These are phyloP conservation scores for Bicyclus anynana DNA, from an alignment of 1,140 invertebrate genomes.

Conservation along the genomic window DNA sequence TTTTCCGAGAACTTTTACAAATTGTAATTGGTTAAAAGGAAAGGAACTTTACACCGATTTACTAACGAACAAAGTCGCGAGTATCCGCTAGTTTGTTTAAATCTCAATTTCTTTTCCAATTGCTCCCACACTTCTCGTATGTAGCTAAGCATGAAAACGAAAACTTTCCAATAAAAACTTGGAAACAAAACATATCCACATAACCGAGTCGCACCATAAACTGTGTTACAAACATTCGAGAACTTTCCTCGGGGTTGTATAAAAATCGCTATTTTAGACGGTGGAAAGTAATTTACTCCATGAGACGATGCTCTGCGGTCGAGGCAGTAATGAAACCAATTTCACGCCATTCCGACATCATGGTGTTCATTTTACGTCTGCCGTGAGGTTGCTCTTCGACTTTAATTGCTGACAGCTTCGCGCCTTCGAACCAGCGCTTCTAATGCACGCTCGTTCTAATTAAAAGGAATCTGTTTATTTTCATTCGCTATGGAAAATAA, in stretches of 20 bases:
- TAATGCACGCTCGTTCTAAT: constrained; percentile 1
- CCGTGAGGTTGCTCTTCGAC: constrained; percentile 5
- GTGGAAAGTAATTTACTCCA: constrained; percentile 9
- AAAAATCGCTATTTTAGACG: constrained; percentile 6
- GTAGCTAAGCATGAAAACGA: too few relatives aligned
- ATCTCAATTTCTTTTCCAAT: too few relatives aligned
- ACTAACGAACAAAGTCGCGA: too few relatives aligned
- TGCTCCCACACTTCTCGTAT: too few relatives aligned
- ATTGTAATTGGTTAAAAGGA: too few relatives aligned
- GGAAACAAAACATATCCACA: not conserved
- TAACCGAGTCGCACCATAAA: not conserved
- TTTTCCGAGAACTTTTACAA: too few relatives aligned
- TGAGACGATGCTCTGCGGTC: constrained; percentile 8
- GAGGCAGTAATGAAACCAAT: constrained; percentile 7
- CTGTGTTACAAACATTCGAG: not conserved
- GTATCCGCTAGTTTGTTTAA: too few relatives aligned
- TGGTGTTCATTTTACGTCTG: constrained; percentile 11
- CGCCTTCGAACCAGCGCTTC: constrained; percentile 4
- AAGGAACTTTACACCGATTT: too few relatives aligned
- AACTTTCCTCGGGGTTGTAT: not conserved
- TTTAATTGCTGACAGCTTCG: constrained; percentile 7
- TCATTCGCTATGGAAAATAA: too few relatives aligned
- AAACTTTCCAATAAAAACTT: not conserved
- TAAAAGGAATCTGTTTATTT: constrained; percentile 8
- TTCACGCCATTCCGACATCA: constrained; percentile 8